Evolutionary conservation across 2,113 vertebrate species (phyloP).

Genomic region (Hydropotes inermis): DNA sequence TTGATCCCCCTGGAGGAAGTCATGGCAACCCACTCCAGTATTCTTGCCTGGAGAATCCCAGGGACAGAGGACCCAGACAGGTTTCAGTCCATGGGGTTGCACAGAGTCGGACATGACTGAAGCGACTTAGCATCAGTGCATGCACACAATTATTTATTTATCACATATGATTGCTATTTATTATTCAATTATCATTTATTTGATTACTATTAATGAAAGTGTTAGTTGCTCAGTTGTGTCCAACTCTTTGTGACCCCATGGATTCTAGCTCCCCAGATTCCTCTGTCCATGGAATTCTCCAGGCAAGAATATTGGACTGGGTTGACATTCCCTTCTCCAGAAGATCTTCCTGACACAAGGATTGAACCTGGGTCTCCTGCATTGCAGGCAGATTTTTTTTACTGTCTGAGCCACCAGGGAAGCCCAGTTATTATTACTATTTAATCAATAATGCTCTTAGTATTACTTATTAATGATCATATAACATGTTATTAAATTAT

Average conservation of each 20-base stretch:
- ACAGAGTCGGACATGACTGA: not conserved
- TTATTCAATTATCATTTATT: not conserved
- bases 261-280: not conserved
- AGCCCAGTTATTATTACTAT: not conserved
- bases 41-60: not conserved
- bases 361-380: not conserved
- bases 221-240: not conserved
- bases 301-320: not conserved
- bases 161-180: not conserved
- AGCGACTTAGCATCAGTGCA: not conserved
- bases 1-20: not conserved
- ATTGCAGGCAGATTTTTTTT: not conserved
- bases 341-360: not conserved
- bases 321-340: not conserved
- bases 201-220: not conserved
- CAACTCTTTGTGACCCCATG: not conserved
- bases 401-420: not conserved
- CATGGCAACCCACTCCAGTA: not conserved
- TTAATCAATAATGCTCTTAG: not conserved
- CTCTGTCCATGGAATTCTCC: not conserved
- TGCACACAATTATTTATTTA: not conserved
- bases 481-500: not conserved
- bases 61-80: not conserved
- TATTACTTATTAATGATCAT: not conserved
- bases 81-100: not conserved